Base-by-base conservation (phyloP, 2,888 invertebrate species). In the Papilio elwesi region DNA sequence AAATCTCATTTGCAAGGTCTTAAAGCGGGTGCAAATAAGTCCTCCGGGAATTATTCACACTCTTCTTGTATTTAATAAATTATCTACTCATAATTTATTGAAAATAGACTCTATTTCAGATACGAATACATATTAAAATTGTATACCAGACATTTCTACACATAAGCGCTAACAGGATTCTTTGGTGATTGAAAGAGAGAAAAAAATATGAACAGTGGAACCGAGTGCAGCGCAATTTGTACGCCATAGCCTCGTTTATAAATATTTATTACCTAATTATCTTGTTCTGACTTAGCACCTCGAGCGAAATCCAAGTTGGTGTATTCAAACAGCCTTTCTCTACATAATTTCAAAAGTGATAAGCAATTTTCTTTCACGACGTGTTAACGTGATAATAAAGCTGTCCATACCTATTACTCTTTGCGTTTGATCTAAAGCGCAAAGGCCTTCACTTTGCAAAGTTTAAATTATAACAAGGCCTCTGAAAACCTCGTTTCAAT, bases 261-360 rank as follows among this genome's bases (percentile, higher is more conserved):
- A 92, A 92, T 92, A 92, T 92, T 92, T 91, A 93, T 91, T 88
- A 87, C 88, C 90, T 88, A 87, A 91, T 91, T 91, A 92, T 88
- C 78, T 82, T 79, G 83, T 81, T 81, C 83, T 81, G 85, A 84
- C 83, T 89, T 88, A 86, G 87, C 88, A 87, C 87, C 82, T 88
- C 80, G 83, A 82, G 82, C 83, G 83, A 82, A 75, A 83, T 83
- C 79, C 85, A 84, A 64, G 71, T 68, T 63, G 47, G 47, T 49
- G 48, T 64, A 55, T 82, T 83, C 85, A 87, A 84, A 81, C 80
- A 78, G 87, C 87, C 86, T 78, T 75, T 76, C 65, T 73, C 72
- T 71, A 76, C 59, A 71, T 76, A 73, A 76, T 63, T 75, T 75
- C 70, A 65, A 71, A 74, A 55, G 69, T 72, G 64, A 59, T 68